Conservation (phyloP, 2,797 vertebrate genomes). For the Gobionotothen gibberifrons region DNA sequence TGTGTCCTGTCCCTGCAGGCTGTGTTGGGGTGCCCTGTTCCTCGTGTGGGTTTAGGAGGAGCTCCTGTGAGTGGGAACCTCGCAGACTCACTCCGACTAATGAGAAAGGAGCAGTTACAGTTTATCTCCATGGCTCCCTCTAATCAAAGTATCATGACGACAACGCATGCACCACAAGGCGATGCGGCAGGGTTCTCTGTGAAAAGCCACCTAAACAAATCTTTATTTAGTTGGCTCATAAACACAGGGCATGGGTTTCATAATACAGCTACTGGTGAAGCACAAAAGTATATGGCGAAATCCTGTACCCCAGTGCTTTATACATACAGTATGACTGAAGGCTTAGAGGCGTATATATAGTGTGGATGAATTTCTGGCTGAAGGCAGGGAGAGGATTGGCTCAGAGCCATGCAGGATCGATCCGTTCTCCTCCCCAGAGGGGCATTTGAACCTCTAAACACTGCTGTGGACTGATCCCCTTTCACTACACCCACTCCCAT, state of each 20-base stretch:
- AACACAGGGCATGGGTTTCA: conserved; percentile 22
- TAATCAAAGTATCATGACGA: conserved; percentile 69
- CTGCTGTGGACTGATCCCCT: conserved; percentile 78
- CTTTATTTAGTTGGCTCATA: conserved; percentile 47
- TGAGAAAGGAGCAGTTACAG: conserved; percentile 58
- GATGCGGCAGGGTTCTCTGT: conserved; percentile 36
- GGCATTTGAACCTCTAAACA: conserved; percentile 80
- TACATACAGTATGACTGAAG: too few species aligned
- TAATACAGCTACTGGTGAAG: conserved; percentile 22
- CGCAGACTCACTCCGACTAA: conserved; percentile 54
- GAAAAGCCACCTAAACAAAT: conserved; percentile 50
- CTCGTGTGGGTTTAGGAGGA: conserved; percentile 69
- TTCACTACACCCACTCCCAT: conserved; percentile 72
- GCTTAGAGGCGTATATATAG: conserved; percentile 47
- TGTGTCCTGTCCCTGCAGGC: conserved; percentile 33
- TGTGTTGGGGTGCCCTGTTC: conserved; percentile 47
- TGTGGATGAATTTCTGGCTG: conserved; percentile 64
- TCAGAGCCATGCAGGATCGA: conserved; percentile 74
- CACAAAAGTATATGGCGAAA: conserved; percentile 28
- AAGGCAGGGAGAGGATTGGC: conserved; percentile 65
- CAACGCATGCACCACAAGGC: conserved; percentile 41
- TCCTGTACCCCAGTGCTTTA: conserved; percentile 29
- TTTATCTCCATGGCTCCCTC: conserved; percentile 60
- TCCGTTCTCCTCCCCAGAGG: conserved; percentile 76
- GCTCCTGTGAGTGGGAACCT: conserved; percentile 62